phyloP scores from a whole-genome alignment of 2,113 vertebrate species.

The Coptodon bakossiorum region DNA sequence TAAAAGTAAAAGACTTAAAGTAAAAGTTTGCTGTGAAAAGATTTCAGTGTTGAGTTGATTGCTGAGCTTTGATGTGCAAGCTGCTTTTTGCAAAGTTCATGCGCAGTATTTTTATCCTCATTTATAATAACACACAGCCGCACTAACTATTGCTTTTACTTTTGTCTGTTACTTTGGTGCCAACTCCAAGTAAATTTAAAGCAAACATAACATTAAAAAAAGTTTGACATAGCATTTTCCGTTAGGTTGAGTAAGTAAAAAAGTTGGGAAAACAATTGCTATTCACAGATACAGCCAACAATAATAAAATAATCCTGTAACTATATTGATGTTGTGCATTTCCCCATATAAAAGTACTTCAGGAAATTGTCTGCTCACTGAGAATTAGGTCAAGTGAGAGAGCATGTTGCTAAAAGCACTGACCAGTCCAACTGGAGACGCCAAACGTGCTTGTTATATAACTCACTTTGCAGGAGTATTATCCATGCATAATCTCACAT shows the following conservation, averaged over 20 bases:
- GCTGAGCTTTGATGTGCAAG: neutral
- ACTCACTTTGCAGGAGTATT: neutral
- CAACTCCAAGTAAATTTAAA: neutral
- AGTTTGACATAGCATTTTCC: neutral
- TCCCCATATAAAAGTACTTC: neutral
- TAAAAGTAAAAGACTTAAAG: neutral
- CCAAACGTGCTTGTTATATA: neutral
- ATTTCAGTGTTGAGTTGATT: neutral
- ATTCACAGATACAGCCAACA: neutral
- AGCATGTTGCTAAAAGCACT: neutral
- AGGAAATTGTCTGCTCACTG: neutral
- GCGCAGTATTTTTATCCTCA: neutral
- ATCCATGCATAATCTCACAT: neutral
- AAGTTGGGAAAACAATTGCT: neutral
- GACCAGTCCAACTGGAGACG: neutral
- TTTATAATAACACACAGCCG: neutral
- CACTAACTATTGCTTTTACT: neutral
- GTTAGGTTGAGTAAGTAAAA: neutral
- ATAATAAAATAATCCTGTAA: neutral
- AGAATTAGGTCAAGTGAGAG: neutral
- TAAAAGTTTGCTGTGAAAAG: neutral
- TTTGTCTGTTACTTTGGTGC: neutral
- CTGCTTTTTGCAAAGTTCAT: neutral
- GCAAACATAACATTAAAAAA: neutral
- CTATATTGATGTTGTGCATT: neutral